Percentiles rank a stretch among this genome's conserved stretches.
Evolutionary conservation across 64 coral and sea anemone species (phyloP).

Genomic region (Orbicella faveolata): DNA sequence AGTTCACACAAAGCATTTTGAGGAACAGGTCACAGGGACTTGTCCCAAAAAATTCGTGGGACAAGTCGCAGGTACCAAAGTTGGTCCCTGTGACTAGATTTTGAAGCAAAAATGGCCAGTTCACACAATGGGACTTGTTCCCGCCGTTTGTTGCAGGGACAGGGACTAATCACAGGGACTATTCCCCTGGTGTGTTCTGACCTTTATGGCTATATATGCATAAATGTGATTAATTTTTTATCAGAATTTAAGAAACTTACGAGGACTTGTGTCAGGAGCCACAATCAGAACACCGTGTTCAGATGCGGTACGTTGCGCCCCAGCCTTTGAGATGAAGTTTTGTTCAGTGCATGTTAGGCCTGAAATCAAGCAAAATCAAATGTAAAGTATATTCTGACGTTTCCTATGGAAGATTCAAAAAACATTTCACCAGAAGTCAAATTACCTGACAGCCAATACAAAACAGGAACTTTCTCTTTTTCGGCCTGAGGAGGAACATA

Average conservation of each 20-base stretch:
- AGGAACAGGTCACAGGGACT: too few species aligned
- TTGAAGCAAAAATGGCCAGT: too few species aligned
- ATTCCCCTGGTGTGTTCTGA: too few species aligned
- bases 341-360: slow-evolving; percentile 96
- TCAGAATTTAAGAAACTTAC: slow-evolving; percentile 47
- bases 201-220: too few species aligned
- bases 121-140: too few species aligned
- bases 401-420: not conserved
- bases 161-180: too few species aligned
- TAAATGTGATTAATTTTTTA: not conserved
- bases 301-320: slow-evolving; percentile 71
- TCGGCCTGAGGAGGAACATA: slow-evolving; percentile 86
- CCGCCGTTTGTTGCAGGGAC: too few species aligned
- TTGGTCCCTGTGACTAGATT: too few species aligned
- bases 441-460: slow-evolving; percentile 93
- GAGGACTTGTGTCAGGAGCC: slow-evolving; percentile 92
- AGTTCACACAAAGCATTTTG: too few species aligned
- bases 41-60: too few species aligned
- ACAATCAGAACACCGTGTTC: slow-evolving; percentile 90
- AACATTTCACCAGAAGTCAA: not conserved
- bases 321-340: slow-evolving; percentile 89
- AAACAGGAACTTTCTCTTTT: slow-evolving; percentile 84
- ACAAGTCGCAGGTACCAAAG: too few species aligned
- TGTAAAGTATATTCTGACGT: not conserved
- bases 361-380: slow-evolving; percentile 16